Percentiles rank a stretch among this genome's conserved stretches.
These are phyloP conservation scores for Asbolus verrucosus DNA, from an alignment of 1,140 invertebrate species.

Conservation along the genomic window DNA sequence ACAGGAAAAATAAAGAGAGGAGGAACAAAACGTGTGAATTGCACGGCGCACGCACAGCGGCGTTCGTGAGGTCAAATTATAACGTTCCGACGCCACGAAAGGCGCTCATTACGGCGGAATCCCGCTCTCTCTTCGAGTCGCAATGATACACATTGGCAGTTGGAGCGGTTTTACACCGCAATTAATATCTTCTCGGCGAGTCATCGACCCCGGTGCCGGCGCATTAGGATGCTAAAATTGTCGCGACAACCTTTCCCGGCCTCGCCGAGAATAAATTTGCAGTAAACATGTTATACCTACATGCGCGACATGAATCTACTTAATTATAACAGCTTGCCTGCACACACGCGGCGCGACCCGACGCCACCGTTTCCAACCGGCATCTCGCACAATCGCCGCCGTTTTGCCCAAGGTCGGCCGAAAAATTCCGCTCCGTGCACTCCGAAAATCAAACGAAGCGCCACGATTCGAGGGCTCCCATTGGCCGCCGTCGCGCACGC, in stretches of 20 bases:
- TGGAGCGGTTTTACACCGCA: slow-evolving; percentile 4
- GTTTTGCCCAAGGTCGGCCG: too few relatives aligned
- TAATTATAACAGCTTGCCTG: slow-evolving; percentile 54
- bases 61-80: background rate
- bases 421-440: too few relatives aligned
- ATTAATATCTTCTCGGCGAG: slow-evolving; percentile 38
- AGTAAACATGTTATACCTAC: slow-evolving; percentile 58
- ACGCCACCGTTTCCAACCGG: too few relatives aligned
- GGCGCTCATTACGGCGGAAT: slow-evolving; percentile 29
- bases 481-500: too few relatives aligned
- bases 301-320: slow-evolving; percentile 54
- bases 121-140: background rate
- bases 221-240: slow-evolving; percentile 56
- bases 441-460: too few relatives aligned
- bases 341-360: too few relatives aligned
- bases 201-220: slow-evolving; percentile 46
- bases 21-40: slow-evolving; percentile 27
- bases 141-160: too few relatives aligned
- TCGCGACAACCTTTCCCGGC: slow-evolving; percentile 49
- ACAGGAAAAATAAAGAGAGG: slow-evolving; percentile 26
- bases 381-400: too few relatives aligned
- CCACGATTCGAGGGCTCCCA: too few relatives aligned
- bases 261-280: slow-evolving; percentile 55
- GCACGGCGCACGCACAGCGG: slow-evolving; percentile 1
- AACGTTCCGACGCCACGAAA: slow-evolving; percentile 29